phyloP scores from a whole-genome alignment of 1,140 invertebrate genomes.

The Pachyrhynchus sulphureomaculatus region DNA sequence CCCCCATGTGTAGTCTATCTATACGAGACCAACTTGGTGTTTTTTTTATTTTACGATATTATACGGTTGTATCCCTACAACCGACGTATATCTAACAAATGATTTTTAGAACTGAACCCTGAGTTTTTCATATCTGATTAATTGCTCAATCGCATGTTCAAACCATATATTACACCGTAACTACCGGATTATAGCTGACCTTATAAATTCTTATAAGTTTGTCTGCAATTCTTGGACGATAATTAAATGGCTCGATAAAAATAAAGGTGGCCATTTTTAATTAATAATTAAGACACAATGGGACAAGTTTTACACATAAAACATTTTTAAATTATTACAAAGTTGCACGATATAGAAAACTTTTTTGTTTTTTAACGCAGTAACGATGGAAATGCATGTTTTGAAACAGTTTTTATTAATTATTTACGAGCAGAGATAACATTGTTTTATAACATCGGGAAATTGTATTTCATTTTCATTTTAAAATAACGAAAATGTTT shows the following conservation, averaged over 20 bases:
- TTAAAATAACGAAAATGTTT: too few relatives aligned
- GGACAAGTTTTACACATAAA: slow-evolving; percentile 20
- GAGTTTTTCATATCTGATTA: slow-evolving; percentile 26
- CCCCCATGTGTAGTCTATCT: too few relatives aligned
- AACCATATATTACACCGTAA: background rate
- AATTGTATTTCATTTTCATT: too few relatives aligned
- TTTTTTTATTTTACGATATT: too few relatives aligned
- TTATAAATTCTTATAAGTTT: slow-evolving; percentile 28
- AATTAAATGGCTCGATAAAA: slow-evolving; percentile 20
- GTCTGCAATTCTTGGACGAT: slow-evolving; percentile 22
- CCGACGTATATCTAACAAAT: too few relatives aligned
- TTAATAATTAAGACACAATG: slow-evolving; percentile 28
- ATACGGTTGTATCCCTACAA: too few relatives aligned
- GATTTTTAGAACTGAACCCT: slow-evolving; percentile 15
- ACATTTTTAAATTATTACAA: slow-evolving; percentile 24
- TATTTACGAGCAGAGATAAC: slow-evolving; percentile 6
- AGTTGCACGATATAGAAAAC: slow-evolving; percentile 11
- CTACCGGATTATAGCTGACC: slow-evolving; percentile 21
- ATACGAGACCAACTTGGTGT: too few relatives aligned
- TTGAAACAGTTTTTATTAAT: slow-evolving; percentile 7
- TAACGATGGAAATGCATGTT: slow-evolving; percentile 24
- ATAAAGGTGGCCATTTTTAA: slow-evolving; percentile 23
- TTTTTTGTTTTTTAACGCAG: slow-evolving; percentile 8
- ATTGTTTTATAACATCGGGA: too few relatives aligned
- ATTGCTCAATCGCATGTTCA: slow-evolving; percentile 16